Evolutionary conservation across 2,797 vertebrate species (phyloP), one percentile per base, ranked within the genome.

Genomic region (Euphonia xanthogaster): DNA sequence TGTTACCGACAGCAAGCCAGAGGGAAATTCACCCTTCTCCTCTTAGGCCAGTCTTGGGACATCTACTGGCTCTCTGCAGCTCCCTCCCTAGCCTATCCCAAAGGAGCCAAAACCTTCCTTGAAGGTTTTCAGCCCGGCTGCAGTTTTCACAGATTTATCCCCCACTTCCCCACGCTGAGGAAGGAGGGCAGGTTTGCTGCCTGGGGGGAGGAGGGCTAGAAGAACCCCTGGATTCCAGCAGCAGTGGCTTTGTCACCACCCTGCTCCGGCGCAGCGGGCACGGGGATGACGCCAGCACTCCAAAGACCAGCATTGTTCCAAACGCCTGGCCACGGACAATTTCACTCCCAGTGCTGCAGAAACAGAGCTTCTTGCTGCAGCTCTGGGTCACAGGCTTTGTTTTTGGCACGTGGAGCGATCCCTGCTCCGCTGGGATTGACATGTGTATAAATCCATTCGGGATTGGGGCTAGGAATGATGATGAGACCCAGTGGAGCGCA

Each of bases 291-390:
- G n/a, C 86, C 88, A 93, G 67, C 7, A 1, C 82, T 93, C 82
- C 82, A 79, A 93, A 95, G 92, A 75, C 39, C 35, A 10, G 63
- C 88, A 70, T 93, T 95, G 94, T 96, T 96, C 63, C 30, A 4
- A 54, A 27, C 0, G 1, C 75, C 60, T 1, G 0, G 66, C 71
- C 6, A 5, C 2, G 0, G 75, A 48, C 42, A 17, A 3, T 79
- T 78, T 61, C 4, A 3, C 63, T 82, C 40, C 2, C 58, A 31
- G 71, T 3, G 3, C 74, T 85, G 45, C 45, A 9, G 1, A 44
- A 83, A 77, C 0, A 1, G 51, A 39, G 45, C 55, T 75, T 54
- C 74, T 58, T 48, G 33, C 51, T 17, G n/a, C 24, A 11, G 48
- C 44, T 71, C 33, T 28, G 61, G 78, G 44, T 58, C 40, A 14